These are phyloP conservation scores for Campoletis sonorensis DNA, from an alignment of 1,140 invertebrate species.

Conservation along the genomic window DNA sequence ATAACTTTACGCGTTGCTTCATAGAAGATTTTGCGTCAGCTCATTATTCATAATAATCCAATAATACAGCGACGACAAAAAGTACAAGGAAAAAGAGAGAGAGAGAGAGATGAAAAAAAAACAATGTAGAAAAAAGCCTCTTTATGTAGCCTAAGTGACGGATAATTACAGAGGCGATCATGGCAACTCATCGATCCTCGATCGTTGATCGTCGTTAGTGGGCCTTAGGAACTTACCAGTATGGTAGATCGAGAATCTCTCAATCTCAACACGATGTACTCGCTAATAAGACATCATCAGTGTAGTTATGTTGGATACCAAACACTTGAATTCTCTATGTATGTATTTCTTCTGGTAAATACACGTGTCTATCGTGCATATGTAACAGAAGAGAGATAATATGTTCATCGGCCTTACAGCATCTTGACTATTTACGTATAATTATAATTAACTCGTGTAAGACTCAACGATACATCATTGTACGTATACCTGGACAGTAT, in stretches of 20 bases:
- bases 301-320: not conserved
- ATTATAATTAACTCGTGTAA: slow-evolving; percentile 42
- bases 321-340: not conserved
- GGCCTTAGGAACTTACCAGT: not conserved
- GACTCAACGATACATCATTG: slow-evolving; percentile 31
- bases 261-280: not conserved
- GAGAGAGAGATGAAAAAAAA: no score
- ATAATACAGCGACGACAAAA: slow-evolving; percentile 30
- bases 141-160: slow-evolving; percentile 39
- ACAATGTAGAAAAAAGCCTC: slow-evolving; percentile 8
- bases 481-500: not conserved
- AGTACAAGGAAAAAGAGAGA: not conserved
- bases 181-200: slow-evolving; percentile 46
- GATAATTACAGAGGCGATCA: slow-evolving; percentile 42
- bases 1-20: not conserved
- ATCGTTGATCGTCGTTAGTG: slow-evolving; percentile 45
- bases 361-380: not conserved
- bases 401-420: not conserved
- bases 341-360: not conserved
- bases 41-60: slow-evolving; percentile 45
- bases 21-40: slow-evolving; percentile 29
- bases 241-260: not conserved
- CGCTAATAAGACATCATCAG: slow-evolving; percentile 44
- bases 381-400: slow-evolving; percentile 4
- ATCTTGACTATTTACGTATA: slow-evolving; percentile 32